A percentile compares a stretch with the other conserved stretches of the same genome.
Conservation (phyloP, 2,113 vertebrate species). For the Sphyrna mokarran region DNA sequence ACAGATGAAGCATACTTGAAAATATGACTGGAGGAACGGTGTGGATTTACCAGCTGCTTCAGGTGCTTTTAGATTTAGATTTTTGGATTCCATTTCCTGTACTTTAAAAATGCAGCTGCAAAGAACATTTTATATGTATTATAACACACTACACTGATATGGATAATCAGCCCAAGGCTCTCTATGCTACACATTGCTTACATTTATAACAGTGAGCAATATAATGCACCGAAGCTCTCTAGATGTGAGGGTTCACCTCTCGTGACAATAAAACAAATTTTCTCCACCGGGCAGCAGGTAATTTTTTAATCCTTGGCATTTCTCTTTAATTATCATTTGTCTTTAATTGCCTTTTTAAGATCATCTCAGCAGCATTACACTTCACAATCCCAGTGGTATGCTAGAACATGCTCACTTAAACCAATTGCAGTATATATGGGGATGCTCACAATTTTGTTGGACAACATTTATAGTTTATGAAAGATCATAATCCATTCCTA, state of each 20-base stretch:
- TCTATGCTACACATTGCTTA: background rate
- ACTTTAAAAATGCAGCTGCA: background rate
- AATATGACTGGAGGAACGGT: background rate
- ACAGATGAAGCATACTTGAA: background rate
- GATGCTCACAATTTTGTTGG: background rate
- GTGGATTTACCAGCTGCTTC: background rate
- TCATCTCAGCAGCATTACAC: background rate
- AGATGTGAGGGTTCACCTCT: background rate
- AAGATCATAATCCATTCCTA: background rate
- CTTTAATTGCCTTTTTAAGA: conserved; percentile 28
- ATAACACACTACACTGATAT: background rate
- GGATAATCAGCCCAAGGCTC: background rate
- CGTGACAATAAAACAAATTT: background rate
- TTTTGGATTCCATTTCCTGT: background rate
- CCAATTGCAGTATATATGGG: background rate
- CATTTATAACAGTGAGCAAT: background rate
- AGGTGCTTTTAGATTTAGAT: background rate
- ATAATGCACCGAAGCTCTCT: background rate
- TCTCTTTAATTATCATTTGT: conserved; percentile 13
- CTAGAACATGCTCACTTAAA: background rate
- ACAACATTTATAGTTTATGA: background rate
- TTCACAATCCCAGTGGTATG: background rate
- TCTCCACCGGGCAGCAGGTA: background rate
- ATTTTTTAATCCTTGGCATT: conserved; percentile 21
- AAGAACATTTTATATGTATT: background rate